Evolutionary conservation across 2,888 invertebrate species (phyloP).

Genomic region (Fabriciana adippe): DNA sequence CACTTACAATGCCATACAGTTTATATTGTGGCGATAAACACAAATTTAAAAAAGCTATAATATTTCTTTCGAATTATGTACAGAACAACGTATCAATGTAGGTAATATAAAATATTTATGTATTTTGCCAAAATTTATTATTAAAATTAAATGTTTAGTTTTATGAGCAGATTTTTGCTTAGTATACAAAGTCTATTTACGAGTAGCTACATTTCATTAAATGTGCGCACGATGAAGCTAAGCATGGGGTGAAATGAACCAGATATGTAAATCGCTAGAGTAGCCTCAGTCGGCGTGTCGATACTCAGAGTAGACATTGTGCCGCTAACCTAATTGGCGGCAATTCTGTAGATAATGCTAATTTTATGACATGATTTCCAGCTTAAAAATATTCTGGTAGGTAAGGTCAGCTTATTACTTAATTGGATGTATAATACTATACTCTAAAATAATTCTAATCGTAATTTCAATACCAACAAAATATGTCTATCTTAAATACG

Average conservation of each 20-base stretch:
- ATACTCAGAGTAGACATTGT: constrained; percentile 50
- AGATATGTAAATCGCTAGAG: constrained; percentile 42
- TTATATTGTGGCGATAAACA: too few species aligned
- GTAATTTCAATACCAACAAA: too few species aligned
- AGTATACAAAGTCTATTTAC: background rate
- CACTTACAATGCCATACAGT: too few species aligned
- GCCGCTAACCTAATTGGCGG: constrained; percentile 77
- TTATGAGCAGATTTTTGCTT: background rate
- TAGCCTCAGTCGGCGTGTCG: constrained; percentile 43
- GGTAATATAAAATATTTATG: too few species aligned
- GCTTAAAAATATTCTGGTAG: constrained; percentile 43
- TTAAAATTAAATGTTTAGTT: too few species aligned
- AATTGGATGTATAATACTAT: constrained; percentile 6
- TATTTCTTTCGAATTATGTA: too few species aligned
- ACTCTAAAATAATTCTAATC: too few species aligned
- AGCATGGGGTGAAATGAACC: constrained; percentile 15
- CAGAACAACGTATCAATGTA: too few species aligned
- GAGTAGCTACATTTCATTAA: constrained; percentile 1
- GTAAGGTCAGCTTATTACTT: constrained; percentile 32
- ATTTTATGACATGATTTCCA: constrained; percentile 64
- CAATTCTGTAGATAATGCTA: constrained; percentile 66
- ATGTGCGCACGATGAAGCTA: background rate
- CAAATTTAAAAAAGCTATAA: too few species aligned
- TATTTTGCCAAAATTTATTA: too few species aligned
- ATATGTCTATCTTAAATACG: too few species aligned